Conservation (phyloP, 2,888 invertebrate genomes). For the Melolontha melolontha region DNA sequence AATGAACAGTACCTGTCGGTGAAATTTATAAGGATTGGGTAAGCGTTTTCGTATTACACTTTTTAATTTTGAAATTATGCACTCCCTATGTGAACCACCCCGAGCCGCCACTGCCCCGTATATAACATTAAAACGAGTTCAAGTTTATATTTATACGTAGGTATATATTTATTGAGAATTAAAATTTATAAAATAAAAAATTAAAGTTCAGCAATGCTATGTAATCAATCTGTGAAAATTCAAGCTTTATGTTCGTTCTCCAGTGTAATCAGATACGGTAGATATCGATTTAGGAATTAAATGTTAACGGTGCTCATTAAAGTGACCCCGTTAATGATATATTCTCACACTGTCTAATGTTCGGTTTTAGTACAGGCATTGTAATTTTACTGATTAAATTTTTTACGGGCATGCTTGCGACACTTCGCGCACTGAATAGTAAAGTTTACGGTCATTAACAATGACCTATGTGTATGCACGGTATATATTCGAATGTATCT, state of each 20-base stretch:
- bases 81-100: too few species aligned
- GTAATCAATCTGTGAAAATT: too few species aligned
- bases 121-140: too few species aligned
- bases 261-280: constrained; percentile 14
- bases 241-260: not conserved
- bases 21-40: too few species aligned
- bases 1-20: too few species aligned
- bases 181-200: too few species aligned
- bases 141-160: too few species aligned
- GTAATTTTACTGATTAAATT: constrained; percentile 39
- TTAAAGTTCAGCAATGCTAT: too few species aligned
- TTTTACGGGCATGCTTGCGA: constrained; percentile 19
- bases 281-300: constrained; percentile 35
- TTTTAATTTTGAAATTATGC: too few species aligned
- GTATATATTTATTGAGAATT: too few species aligned
- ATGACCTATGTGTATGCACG: constrained; percentile 6
- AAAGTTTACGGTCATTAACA: constrained; percentile 29
- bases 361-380: constrained; percentile 26
- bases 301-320: constrained; percentile 33
- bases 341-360: constrained; percentile 23
- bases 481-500: not conserved
- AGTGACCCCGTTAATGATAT: constrained; percentile 35
- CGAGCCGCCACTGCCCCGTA: too few species aligned
- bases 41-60: too few species aligned
- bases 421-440: constrained; percentile 15